Evolutionary conservation across 2,113 vertebrate genomes (phyloP), one percentile per base, ranked within the genome.

Genomic region (Thermophis baileyi): DNA sequence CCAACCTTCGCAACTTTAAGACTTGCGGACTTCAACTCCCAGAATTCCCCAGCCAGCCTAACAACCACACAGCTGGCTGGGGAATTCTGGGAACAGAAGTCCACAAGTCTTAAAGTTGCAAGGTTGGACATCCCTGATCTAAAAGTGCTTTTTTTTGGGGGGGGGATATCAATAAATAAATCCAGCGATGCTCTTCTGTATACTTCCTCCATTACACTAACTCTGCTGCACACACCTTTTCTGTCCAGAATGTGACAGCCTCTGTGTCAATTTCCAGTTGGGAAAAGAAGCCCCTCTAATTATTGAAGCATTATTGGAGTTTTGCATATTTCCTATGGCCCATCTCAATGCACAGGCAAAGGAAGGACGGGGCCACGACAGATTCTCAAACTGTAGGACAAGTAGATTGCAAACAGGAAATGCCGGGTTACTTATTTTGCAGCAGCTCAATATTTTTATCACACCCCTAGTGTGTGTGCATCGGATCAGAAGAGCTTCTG

Each of bases 341-440:
- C 40, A 24, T 27, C 46, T 0, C 85, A 25, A 25, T 49, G 12
- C 44, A 47, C 12, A 27, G 11, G 47, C 25, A 50, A 27, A 49
- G 47, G 14, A 87, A 87, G 9, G 47, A 30, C 0, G 6, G 16
- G 47, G 25, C 0, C 0, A 1, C 1, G 1, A 47, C 25, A 49
- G 46, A 86, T 86, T 27, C 6, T 18, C 49, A 51, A 51, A n/a
- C 14, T 51, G 4, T 16, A n/a, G 30, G 49, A 20, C 46, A 30
- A 51, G 16, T 18, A 51, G 47, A 9, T 50, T 35, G 87, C 86
- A 87, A 87, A 27, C 27, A 50, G n/a, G n/a, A 47, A 50, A 50
- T 20, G 14, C 87, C 2, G 12, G 25, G 27, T 16, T 5, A 12
- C 25, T 51, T n/a, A 88, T 49, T 81, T 81, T 81, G 69, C 35